Evolutionary conservation across 2,113 vertebrate genomes (phyloP), one percentile per base, ranked within the genome.

Genomic region (Uria aalge): DNA sequence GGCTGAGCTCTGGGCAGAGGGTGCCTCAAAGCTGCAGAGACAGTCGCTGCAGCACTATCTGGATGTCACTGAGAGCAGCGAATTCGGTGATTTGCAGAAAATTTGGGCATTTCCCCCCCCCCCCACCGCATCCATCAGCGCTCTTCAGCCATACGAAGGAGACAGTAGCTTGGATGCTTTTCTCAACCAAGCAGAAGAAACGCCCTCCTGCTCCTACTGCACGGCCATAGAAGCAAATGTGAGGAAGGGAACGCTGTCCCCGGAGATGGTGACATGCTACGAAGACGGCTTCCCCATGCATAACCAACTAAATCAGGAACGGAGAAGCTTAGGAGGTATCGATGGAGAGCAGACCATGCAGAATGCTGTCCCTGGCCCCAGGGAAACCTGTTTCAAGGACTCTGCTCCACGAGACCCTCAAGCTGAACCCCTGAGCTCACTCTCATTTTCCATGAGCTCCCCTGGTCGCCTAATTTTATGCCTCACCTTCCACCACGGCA

Each of bases 161-260:
- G 15, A 34, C 1, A 34, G 47, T 22, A 53, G 29, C 17, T 90
- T 69, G 50, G 53, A 75, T 57, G 66, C 11, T 87, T 45, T 68
- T 48, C 57, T 52, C 12, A 30, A 7, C 26, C 32, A 21, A 64
- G 62, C n/a, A 72, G 78, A 87, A 94, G 34, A 82, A 94, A 94
- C 5, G 29, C 2, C 8, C n/a, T 95, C 9, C 34, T 76, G 18
- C 32, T 91, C 17, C 29, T 55, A 18, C 22, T 45, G 59, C 57
- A 40, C 1, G 3, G 62, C 36, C 64, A n/a, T 3, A 45, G 50
- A n/a, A 52, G 43, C 30, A 69, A 47, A 53, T 0, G 1, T 15
- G 32, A 80, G 23, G 68, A 57, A 76, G 32, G 17, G 12, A 90
- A 69, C 0, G 1, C 9, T 26, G 3, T 5, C 16, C 32, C 32